phyloP scores from a whole-genome alignment of 2,888 invertebrate genomes.

The Caenorhabditis sp. region DNA sequence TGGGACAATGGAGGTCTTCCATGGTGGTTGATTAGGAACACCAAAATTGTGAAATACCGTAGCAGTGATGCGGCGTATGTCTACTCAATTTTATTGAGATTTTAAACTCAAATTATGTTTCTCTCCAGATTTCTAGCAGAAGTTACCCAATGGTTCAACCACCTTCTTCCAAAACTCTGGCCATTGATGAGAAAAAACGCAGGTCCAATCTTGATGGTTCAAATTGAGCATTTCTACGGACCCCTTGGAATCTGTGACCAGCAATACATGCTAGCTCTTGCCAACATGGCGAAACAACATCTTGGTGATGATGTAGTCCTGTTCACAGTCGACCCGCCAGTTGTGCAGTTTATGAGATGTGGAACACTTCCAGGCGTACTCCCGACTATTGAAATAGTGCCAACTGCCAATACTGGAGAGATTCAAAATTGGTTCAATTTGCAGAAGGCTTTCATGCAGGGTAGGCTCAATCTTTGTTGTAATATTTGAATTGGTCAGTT shows the following conservation, averaged over 20 bases:
- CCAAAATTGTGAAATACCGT: slow-evolving; percentile 41
- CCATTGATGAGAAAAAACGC: slow-evolving; percentile 84
- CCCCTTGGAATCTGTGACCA: slow-evolving; percentile 88
- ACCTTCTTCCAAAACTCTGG: slow-evolving; percentile 61
- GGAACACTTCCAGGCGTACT: slow-evolving; percentile 23
- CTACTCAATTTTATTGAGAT: neutral
- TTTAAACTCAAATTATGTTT: neutral
- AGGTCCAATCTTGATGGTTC: slow-evolving; percentile 84
- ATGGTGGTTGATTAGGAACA: slow-evolving; percentile 70
- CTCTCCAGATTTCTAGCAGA: slow-evolving; percentile 41
- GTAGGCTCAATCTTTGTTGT: too few relatives aligned
- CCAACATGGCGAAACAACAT: slow-evolving; percentile 86
- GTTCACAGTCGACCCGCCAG: slow-evolving; percentile 85
- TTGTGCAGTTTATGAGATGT: slow-evolving; percentile 34
- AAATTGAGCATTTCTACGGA: slow-evolving; percentile 86
- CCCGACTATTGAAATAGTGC: slow-evolving; percentile 45
- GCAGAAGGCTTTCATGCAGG: slow-evolving; percentile 42
- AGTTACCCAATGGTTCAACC: slow-evolving; percentile 57
- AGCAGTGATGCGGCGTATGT: slow-evolving; percentile 45
- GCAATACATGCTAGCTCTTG: slow-evolving; percentile 87
- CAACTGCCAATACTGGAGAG: slow-evolving; percentile 17
- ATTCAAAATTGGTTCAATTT: slow-evolving; percentile 36
- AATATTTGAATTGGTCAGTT: too few relatives aligned
- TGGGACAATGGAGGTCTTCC: slow-evolving; percentile 75
- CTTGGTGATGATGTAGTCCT: slow-evolving; percentile 88